Base-by-base conservation (phyloP, 1,140 invertebrate species). In the Heterodera schachtii region DNA sequence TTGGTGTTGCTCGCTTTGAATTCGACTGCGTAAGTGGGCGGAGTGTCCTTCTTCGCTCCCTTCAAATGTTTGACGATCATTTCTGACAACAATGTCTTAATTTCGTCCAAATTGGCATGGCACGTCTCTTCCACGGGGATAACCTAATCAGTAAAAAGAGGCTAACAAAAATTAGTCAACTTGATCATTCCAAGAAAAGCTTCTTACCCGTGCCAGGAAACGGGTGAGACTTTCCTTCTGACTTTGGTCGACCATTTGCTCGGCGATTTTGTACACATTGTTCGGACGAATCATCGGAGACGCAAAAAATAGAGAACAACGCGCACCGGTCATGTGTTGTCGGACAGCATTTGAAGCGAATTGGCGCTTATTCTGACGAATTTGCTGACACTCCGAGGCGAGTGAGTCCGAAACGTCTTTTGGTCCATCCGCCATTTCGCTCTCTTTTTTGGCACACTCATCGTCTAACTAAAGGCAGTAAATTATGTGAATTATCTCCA, bases 71-170 rank as follows among this genome's bases (percentile, higher is more conserved):
- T 78, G 8, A 64, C 21, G 49, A 78, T 9, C 77, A 78, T 78
- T 78, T 47, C 77, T 11, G 46, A 49, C 44, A 78, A 44, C 43
- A 21, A 4, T 0, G 77, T 49, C 60, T 43, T 52, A 31, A 78
- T 78, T 43, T 78, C 60, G 66, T 44, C 64, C 64, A 78, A 16
- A 69, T 70, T 66, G 9, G 77, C 77, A 43, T 43, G 7, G 11
- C 77, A 78, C 19, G 77, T 78, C 64, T 69, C 64, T 70, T 78
- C 77, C n/a, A 78, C 70, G 13, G 77, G 77, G 31, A 78, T 64
- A 5, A 78, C 64, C 77, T 78, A 19, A 75, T n/a, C 46, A 47
- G 11, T 4, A 7, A 11, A 67, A 69, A 69, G 67, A 52, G 7
- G 67, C 6, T 7, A 69, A 7, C 7, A 69, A 71, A 71, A 71